Evolutionary conservation across 2,113 vertebrate species (phyloP), one percentile per base, ranked within the genome.

Genomic region (Rhizomys pruinosus): DNA sequence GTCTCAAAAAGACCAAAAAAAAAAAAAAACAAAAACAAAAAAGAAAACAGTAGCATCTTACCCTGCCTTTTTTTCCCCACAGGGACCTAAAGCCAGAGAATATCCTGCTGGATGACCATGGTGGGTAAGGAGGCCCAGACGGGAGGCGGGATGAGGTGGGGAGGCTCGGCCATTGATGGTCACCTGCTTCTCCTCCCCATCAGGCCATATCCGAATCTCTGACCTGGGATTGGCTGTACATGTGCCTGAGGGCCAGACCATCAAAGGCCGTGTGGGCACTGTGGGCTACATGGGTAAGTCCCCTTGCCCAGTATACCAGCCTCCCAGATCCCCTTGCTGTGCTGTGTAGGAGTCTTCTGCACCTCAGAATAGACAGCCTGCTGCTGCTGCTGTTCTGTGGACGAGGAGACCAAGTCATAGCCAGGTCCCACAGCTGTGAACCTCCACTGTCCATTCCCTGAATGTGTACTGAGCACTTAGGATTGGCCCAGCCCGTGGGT

Each of bases 271-370:
- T 0, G 99, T 99, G 88, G 99, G 99, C 52, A 99, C 99, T 0
- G 99, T 99, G n/a, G 99, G 99, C 74, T 99, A 99, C 97, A 99
- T 99, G 99, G 98, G 99, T 99, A 87, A 99, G 99, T 98, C 79
- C 66, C 27, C 20, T 39, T 20, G 32, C 2, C 47, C 52, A 1
- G 94, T 12, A 6, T 23, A 3, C 59, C 37, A 39, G 29, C 17
- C 44, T 74, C 19, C 42, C 29, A 15, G 4, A 32, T 78, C 59
- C 34, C 55, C 44, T 87, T 16, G 7, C 63, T 90, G 27, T 42
- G 32, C 7, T 25, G 47, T 85, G 39, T 64, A 23, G 57, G 37
- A 32, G 42, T 61, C 57, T 89, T 32, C 9, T 84, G 39, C 63
- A 42, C 37, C 77, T 90, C 29, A 23, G 20, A 32, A 29, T 34